These are phyloP conservation scores for Hemibagrus wyckioides DNA, from an alignment of 2,113 vertebrate species.

Conservation along the genomic window DNA sequence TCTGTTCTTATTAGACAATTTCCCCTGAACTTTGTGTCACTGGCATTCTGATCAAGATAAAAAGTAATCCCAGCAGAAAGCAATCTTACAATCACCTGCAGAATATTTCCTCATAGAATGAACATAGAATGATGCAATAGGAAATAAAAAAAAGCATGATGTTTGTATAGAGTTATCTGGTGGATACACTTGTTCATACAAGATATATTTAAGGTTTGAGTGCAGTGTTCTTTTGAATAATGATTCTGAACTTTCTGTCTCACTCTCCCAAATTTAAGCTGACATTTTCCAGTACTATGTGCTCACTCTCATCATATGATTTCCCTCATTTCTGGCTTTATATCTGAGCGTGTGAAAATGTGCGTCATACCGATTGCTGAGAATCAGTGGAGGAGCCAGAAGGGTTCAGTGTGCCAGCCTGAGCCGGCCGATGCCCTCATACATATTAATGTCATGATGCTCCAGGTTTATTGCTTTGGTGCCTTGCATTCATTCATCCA, in stretches of 20 bases:
- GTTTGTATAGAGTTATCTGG: background rate
- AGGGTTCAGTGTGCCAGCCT: conserved; percentile 18
- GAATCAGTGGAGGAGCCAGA: conserved; percentile 30
- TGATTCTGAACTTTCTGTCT: background rate
- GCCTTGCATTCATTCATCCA: conserved; percentile 31
- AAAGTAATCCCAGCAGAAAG: background rate
- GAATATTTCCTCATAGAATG: no score
- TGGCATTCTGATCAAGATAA: background rate
- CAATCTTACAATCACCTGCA: no score
- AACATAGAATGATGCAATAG: background rate
- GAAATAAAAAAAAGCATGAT: background rate
- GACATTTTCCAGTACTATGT: conserved; percentile 8
- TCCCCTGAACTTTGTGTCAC: background rate
- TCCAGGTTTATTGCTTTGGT: conserved; percentile 18
- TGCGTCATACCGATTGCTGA: conserved; percentile 15
- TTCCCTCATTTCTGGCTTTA: background rate
- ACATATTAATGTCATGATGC: conserved; percentile 46
- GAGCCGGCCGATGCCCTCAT: conserved; percentile 7
- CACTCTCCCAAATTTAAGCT: background rate
- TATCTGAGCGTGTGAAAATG: background rate
- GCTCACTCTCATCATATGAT: conserved; percentile 4
- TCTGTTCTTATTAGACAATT: background rate
- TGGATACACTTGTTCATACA: background rate
- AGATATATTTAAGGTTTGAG: background rate
- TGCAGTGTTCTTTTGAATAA: background rate